A percentile compares a stretch with the other conserved stretches of the same genome.
These are phyloP conservation scores for Chinchilla lanigera DNA, from an alignment of 2,113 vertebrate genomes.

Conservation along the genomic window DNA sequence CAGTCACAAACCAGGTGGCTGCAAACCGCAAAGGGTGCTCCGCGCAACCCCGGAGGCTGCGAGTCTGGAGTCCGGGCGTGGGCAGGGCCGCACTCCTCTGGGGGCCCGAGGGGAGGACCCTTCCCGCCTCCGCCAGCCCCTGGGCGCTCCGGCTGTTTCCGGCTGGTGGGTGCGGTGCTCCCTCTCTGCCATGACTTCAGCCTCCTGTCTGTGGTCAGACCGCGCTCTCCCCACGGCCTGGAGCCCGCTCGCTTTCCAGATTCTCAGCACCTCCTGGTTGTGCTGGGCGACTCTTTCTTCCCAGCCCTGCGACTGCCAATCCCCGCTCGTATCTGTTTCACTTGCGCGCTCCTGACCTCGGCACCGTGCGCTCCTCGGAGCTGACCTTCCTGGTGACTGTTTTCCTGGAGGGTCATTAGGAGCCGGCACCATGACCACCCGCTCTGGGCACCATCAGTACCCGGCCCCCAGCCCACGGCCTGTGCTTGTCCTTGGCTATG, in stretches of 20 bases:
- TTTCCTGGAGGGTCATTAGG: too few species aligned
- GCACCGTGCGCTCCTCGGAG: too few species aligned
- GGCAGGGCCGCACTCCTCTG: neutral
- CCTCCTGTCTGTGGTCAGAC: neutral
- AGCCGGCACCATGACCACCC: too few species aligned
- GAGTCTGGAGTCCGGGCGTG: neutral
- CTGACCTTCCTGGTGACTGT: neutral
- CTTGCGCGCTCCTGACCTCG: rapidly evolving
- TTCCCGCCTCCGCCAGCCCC: neutral
- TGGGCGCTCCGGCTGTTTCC: neutral
- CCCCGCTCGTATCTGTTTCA: too few species aligned
- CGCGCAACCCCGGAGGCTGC: neutral
- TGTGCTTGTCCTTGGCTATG: too few species aligned
- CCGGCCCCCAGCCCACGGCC: neutral
- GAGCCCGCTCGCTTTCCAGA: neutral
- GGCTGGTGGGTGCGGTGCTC: neutral
- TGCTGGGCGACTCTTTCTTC: neutral
- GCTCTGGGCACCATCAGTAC: neutral
- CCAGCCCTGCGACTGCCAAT: too few species aligned
- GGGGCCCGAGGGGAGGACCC: neutral
- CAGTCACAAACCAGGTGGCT: neutral
- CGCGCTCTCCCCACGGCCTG: neutral
- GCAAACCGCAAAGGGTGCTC: neutral
- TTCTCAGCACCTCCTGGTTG: neutral
- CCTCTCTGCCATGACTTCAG: neutral